Percentiles rank a stretch among this genome's conserved stretches.
Conservation (phyloP, 2,797 vertebrate species). For the Catostomus latipinnis region DNA sequence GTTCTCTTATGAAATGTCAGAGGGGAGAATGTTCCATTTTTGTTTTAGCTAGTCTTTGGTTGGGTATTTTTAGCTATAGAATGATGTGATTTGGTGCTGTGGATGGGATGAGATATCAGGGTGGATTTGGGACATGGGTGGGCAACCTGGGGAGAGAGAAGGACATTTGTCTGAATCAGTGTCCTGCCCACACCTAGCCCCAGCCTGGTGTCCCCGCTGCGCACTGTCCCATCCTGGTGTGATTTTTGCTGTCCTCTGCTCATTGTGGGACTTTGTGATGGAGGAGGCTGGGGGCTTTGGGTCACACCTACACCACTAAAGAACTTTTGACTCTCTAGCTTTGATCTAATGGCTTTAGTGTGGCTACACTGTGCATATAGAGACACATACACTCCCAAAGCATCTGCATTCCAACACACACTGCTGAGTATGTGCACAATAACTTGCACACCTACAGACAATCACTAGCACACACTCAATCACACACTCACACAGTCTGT, state of each 20-base stretch:
- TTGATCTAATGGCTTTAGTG: constrained; percentile 52
- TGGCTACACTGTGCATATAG: constrained; percentile 22
- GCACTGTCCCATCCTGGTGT: constrained; percentile 26
- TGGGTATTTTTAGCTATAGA: constrained; percentile 44
- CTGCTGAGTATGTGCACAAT: background rate
- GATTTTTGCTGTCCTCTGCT: constrained; percentile 32
- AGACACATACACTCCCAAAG: constrained; percentile 10
- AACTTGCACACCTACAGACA: constrained; percentile 27
- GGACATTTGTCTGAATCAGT: constrained; percentile 40
- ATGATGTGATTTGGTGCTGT: constrained; percentile 33
- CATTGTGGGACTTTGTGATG: constrained; percentile 36
- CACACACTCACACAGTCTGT: constrained; percentile 9
- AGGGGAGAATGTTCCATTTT: constrained; percentile 41
- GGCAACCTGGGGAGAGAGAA: constrained; percentile 1
- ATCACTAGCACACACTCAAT: constrained; percentile 5
- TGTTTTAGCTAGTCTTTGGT: constrained; percentile 16
- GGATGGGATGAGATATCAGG: background rate
- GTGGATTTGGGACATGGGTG: constrained; percentile 21
- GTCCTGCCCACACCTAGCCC: constrained; percentile 32
- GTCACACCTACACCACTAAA: constrained; percentile 51
- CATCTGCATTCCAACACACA: background rate
- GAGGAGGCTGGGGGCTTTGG: constrained; percentile 57
- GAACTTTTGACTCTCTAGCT: constrained; percentile 46
- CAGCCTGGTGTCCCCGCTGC: background rate
- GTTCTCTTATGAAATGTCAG: constrained; percentile 9